A percentile compares a stretch with the other conserved stretches of the same genome.
These are phyloP conservation scores for Cyphomyrus discorhynchus DNA, from an alignment of 2,113 vertebrate species.

Conservation along the genomic window DNA sequence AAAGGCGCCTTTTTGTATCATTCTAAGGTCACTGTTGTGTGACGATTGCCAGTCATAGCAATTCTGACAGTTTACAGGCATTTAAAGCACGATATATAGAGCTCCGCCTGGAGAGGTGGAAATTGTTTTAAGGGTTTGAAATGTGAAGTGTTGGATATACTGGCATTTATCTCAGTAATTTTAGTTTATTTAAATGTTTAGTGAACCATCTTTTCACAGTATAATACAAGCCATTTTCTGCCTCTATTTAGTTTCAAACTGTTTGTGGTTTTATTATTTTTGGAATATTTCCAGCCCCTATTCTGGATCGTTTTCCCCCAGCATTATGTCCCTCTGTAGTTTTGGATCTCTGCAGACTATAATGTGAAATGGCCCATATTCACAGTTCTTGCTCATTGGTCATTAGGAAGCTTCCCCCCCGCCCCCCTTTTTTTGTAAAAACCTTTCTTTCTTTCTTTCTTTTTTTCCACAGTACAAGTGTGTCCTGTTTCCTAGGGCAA, in stretches of 20 bases:
- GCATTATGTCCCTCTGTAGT: neutral
- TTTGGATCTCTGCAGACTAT: neutral
- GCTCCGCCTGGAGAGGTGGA: neutral
- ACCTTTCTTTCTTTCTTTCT: neutral
- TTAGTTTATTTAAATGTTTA: neutral
- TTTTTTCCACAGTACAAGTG: neutral
- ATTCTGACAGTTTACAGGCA: neutral
- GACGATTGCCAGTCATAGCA: neutral
- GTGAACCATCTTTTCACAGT: neutral
- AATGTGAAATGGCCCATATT: neutral
- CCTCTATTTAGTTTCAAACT: neutral
- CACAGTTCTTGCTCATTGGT: neutral
- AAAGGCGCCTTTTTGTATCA: neutral
- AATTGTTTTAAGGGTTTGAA: neutral
- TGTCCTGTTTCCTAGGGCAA: neutral
- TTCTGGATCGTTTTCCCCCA: neutral
- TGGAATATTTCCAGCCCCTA: neutral
- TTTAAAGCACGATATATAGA: neutral
- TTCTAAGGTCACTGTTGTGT: neutral
- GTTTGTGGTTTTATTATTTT: neutral
- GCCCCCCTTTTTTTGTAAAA: neutral
- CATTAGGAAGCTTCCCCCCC: neutral
- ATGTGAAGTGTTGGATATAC: neutral
- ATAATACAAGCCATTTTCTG: constrained; percentile 1
- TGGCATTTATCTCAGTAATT: neutral